phyloP scores from a whole-genome alignment of 2,113 vertebrate genomes.

The Neolamprologus falcicula region DNA sequence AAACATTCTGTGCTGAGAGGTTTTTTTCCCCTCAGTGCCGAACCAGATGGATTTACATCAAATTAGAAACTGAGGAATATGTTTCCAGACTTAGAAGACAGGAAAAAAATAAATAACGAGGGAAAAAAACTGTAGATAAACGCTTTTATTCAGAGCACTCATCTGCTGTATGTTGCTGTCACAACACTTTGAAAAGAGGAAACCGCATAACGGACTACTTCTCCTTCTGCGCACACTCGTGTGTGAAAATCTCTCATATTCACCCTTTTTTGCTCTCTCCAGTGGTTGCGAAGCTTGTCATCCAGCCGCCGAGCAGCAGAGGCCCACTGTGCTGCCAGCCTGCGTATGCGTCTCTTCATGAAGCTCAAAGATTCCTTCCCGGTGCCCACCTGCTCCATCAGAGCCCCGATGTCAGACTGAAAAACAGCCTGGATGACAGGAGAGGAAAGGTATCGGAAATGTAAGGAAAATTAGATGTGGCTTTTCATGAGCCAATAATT shows the following conservation, averaged over 20 bases:
- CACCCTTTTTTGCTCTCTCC: slow-evolving; percentile 82
- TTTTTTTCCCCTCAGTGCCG: neutral
- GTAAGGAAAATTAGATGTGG: neutral
- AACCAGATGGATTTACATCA: slow-evolving; percentile 6
- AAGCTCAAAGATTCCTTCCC: slow-evolving; percentile 95
- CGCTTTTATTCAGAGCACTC: neutral
- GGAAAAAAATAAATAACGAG: neutral
- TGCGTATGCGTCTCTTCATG: slow-evolving; percentile 90
- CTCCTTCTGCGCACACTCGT: neutral
- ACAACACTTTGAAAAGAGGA: neutral
- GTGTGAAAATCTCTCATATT: neutral
- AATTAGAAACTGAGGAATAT: neutral
- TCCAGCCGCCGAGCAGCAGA: slow-evolving; percentile 77
- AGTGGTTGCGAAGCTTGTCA: slow-evolving; percentile 67
- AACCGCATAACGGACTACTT: neutral
- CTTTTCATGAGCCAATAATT: neutral
- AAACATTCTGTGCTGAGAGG: neutral
- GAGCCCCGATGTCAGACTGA: slow-evolving; percentile 77
- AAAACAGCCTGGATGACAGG: slow-evolving; percentile 74
- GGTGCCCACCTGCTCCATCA: slow-evolving; percentile 87
- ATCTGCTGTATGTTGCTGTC: neutral
- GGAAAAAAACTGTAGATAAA: neutral
- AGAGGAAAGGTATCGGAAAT: neutral
- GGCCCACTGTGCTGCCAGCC: slow-evolving; percentile 84
- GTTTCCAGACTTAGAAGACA: neutral